These are phyloP conservation scores for Tethea ocularis DNA, from an alignment of 2,888 invertebrate species.

Conservation along the genomic window DNA sequence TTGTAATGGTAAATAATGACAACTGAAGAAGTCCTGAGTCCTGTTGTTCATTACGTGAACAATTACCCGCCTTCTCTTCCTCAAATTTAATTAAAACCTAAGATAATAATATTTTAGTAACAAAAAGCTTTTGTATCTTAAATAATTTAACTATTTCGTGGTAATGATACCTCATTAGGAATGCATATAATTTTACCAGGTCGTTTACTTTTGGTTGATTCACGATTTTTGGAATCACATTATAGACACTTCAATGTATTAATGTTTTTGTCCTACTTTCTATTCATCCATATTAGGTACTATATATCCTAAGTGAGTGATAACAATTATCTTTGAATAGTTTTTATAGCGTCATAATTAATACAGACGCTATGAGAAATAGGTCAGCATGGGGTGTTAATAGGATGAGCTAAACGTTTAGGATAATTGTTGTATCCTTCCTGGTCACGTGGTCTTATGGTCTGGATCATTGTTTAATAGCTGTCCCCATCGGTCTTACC, in stretches of 20 bases:
- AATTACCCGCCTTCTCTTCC: background rate
- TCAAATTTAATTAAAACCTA: background rate
- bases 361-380: background rate
- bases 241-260: background rate
- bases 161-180: background rate
- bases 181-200: background rate
- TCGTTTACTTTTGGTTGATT: background rate
- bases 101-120: background rate
- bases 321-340: constrained; percentile 2
- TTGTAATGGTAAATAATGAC: background rate
- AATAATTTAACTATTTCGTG: background rate
- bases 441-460: background rate
- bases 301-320: background rate
- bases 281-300: background rate
- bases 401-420: background rate
- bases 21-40: background rate
- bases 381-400: constrained; percentile 9
- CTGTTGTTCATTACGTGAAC: background rate
- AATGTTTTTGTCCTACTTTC: background rate
- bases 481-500: too few relatives aligned
- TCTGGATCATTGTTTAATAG: background rate
- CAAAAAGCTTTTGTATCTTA: background rate
- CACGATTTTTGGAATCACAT: background rate
- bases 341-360: constrained; percentile 7
- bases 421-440: background rate